Evolutionary conservation across 2,888 invertebrate genomes (phyloP).

Genomic region (Sinohyriopsis cumingii): DNA sequence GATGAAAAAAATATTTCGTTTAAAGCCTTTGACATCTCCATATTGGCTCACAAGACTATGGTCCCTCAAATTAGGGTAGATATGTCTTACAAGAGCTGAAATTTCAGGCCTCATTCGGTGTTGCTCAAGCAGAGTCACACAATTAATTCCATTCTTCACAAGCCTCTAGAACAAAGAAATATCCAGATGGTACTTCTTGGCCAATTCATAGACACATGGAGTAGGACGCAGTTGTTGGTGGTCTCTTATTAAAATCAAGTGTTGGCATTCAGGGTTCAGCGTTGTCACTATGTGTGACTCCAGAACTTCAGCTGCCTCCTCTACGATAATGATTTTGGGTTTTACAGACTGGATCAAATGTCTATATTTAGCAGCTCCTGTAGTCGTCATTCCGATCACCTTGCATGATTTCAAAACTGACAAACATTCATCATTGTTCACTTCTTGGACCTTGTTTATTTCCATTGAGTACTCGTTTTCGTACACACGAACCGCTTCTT

Average conservation of each 20-base stretch:
- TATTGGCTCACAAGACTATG: constrained; percentile 52
- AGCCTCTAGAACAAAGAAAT: constrained; percentile 88
- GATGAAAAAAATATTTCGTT: constrained; percentile 63
- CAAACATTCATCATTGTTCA: constrained; percentile 44
- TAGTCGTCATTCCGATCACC: constrained; percentile 69
- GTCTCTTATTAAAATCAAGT: constrained; percentile 87
- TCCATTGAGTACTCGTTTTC: constrained; percentile 36
- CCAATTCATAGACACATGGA: constrained; percentile 80
- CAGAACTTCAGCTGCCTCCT: constrained; percentile 91
- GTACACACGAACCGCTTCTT: constrained; percentile 20
- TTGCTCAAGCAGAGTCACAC: constrained; percentile 67
- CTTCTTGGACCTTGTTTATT: constrained; percentile 36
- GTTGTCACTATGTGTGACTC: constrained; percentile 87
- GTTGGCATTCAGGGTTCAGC: constrained; percentile 82
- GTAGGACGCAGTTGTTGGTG: constrained; percentile 86
- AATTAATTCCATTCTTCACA: constrained; percentile 78
- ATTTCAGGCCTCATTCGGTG: constrained; percentile 70
- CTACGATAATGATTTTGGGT: constrained; percentile 77
- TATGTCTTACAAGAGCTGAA: constrained; percentile 52
- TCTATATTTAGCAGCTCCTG: constrained; percentile 64
- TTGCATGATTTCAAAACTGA: constrained; percentile 45
- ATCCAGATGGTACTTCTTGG: constrained; percentile 80
- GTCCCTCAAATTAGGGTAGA: constrained; percentile 62
- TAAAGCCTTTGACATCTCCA: constrained; percentile 56
- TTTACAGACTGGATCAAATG: constrained; percentile 56